Percentiles rank a stretch among this genome's conserved stretches.
These are phyloP conservation scores for Menidia beryllina DNA, from an alignment of 2,113 vertebrate genomes.

Conservation along the genomic window DNA sequence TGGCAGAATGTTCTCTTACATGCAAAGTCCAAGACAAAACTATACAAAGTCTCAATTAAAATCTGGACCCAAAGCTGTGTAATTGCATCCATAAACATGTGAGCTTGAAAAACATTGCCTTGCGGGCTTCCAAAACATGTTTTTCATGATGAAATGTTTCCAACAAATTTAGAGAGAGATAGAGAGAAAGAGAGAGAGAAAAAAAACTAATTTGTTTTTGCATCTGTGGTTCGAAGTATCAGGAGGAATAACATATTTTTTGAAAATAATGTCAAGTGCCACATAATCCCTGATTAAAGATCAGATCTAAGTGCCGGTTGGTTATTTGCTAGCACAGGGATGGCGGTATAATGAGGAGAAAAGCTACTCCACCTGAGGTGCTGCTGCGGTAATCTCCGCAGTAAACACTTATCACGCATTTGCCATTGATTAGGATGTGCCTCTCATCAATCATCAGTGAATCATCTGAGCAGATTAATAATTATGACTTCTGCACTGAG, in stretches of 20 bases:
- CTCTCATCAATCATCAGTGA: conserved; percentile 82
- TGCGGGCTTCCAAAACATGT: conserved; percentile 44
- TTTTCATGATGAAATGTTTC: conserved; percentile 37
- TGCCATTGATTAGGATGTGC: conserved; percentile 82
- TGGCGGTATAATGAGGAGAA: conserved; percentile 76
- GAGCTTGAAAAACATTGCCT: conserved; percentile 39
- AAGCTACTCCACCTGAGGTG: conserved; percentile 77
- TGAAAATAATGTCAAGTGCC: conserved; percentile 74
- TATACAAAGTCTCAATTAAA: conserved; percentile 59
- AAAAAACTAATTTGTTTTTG: conserved; percentile 45
- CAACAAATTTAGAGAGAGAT: conserved; percentile 33
- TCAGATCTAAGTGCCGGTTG: conserved; percentile 65
- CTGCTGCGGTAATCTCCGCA: conserved; percentile 75
- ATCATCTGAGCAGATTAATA: conserved; percentile 78
- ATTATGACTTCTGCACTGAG: conserved; percentile 82
- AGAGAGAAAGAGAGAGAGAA: conserved; percentile 16
- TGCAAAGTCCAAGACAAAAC: conserved; percentile 52
- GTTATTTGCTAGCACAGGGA: conserved; percentile 68
- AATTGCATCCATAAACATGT: conserved; percentile 47
- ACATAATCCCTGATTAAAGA: conserved; percentile 79
- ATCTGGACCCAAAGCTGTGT: conserved; percentile 37
- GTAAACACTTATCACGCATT: conserved; percentile 83
- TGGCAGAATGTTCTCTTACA: conserved; percentile 52
- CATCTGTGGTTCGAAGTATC: conserved; percentile 23
- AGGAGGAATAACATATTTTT: conserved; percentile 52